These are phyloP conservation scores for Lepidotrigona ventralis DNA, from an alignment of 1,140 invertebrate genomes.

Conservation along the genomic window DNA sequence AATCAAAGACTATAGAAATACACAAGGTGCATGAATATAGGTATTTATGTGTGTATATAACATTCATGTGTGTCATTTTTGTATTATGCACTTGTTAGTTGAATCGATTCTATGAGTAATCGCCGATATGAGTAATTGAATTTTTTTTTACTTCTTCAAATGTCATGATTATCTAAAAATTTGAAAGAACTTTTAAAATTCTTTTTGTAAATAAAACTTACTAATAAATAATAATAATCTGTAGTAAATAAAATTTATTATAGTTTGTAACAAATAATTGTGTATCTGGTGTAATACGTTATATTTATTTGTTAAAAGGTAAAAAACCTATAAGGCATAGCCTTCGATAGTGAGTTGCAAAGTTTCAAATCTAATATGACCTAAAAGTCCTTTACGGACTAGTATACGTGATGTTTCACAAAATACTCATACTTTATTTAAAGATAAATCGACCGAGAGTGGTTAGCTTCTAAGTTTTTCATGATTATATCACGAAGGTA, in stretches of 20 bases:
- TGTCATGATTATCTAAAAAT: neutral
- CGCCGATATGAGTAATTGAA: neutral
- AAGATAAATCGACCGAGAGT: conserved; percentile 37
- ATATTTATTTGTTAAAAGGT: neutral
- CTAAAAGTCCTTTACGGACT: conserved; percentile 17
- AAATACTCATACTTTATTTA: conserved; percentile 60
- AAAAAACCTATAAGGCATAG: neutral
- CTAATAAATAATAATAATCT: too few species aligned
- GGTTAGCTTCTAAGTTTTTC: conserved; percentile 32
- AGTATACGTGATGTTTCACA: conserved; percentile 38
- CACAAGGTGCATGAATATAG: neutral
- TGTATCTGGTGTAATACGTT: neutral
- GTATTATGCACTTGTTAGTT: neutral
- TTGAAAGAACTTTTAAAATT: neutral
- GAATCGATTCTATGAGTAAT: neutral
- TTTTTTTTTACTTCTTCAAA: neutral
- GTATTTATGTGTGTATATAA: conserved; percentile 23
- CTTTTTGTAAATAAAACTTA: neutral
- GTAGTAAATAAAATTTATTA: neutral
- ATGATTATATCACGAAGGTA: conserved; percentile 24
- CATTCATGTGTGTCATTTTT: neutral
- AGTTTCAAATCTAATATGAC: conserved; percentile 21
- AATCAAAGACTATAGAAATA: neutral
- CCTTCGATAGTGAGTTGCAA: neutral
- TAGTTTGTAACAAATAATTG: neutral